Evolutionary conservation across 2,113 vertebrate genomes (phyloP).

Genomic region (Cavia aperea): DNA sequence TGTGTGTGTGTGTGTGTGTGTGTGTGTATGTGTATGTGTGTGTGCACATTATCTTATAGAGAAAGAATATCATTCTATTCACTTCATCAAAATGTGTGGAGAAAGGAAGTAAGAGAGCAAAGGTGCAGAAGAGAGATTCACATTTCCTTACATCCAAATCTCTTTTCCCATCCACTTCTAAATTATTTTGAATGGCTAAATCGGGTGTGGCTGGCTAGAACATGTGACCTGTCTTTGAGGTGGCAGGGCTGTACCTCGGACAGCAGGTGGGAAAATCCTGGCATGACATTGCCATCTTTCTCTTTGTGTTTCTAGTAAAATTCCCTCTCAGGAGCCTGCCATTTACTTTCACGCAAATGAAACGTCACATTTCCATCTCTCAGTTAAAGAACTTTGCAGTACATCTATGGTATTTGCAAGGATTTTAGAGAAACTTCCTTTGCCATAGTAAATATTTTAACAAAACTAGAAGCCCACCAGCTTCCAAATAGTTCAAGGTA

Average conservation of each 20-base stretch:
- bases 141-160: neutral
- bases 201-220: constrained; percentile 32
- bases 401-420: neutral
- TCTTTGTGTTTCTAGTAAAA: constrained; percentile 20
- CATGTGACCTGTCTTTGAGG: neutral
- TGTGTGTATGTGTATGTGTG: neutral
- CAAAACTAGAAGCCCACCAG: neutral
- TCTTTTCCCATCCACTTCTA: constrained; percentile 28
- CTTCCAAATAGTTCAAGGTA: constrained; percentile 10
- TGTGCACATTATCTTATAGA: constrained; percentile 34
- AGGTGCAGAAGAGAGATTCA: neutral
- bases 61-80: constrained; percentile 41
- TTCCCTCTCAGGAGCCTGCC: neutral
- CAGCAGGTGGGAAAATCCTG: neutral
- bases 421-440: constrained; percentile 1
- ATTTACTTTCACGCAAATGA: neutral
- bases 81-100: constrained; percentile 32
- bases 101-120: constrained; percentile 45
- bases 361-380: neutral
- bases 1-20: neutral
- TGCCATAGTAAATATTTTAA: neutral
- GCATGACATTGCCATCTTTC: constrained; percentile 27
- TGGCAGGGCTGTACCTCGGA: neutral
- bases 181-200: constrained; percentile 6
- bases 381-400: constrained; percentile 28